Conservation (phyloP, 2,113 vertebrate species). For the Dipodomys merriami region DNA sequence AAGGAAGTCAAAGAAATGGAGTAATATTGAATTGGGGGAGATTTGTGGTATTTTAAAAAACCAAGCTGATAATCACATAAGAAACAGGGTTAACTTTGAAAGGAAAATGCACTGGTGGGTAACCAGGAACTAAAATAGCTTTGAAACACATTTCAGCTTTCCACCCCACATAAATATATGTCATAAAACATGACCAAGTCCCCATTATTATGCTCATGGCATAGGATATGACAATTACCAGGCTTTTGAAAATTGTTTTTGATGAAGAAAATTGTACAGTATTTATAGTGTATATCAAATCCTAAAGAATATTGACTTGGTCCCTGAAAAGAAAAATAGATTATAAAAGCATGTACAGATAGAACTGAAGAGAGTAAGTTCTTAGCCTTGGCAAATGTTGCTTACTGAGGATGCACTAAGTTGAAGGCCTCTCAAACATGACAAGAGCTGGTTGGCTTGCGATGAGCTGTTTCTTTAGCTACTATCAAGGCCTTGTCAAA, state of each 20-base stretch:
- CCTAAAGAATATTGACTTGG: background rate
- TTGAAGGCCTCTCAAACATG: background rate
- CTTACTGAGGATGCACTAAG: background rate
- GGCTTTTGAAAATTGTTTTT: background rate
- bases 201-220: background rate
- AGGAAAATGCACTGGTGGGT: constrained; percentile 28
- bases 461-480: background rate
- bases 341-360: background rate
- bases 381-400: background rate
- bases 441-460: background rate
- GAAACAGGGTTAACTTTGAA: constrained; percentile 24
- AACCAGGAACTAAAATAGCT: constrained; percentile 26
- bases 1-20: constrained; percentile 54
- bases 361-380: background rate
- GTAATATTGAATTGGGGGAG: constrained; percentile 55
- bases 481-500: background rate
- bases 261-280: background rate
- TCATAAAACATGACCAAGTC: background rate
- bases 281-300: background rate
- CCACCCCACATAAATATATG: background rate
- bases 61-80: constrained; percentile 53
- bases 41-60: constrained; percentile 49
- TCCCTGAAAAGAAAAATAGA: constrained; percentile 19
- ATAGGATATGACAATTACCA: background rate
- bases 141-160: background rate